phyloP scores from a whole-genome alignment of 37 sponge, comb jelly and placozoan species.

The Geodia barretti region DNA sequence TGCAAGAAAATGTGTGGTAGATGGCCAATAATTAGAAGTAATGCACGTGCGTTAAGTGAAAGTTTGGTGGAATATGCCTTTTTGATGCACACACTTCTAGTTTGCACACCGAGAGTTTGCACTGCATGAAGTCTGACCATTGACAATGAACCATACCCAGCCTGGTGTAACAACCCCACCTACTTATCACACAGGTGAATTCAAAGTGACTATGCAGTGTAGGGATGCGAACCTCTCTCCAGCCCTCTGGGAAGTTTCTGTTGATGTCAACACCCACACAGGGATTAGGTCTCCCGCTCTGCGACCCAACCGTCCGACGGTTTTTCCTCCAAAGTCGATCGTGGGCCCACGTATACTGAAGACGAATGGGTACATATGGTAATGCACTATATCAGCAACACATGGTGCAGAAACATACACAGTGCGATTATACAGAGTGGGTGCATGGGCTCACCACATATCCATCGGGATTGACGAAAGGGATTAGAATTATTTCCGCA shows the following conservation, averaged over 20 bases:
- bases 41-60: too few relatives aligned
- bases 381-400: background rate
- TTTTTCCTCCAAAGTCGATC: slow-evolving; percentile 77
- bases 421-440: background rate
- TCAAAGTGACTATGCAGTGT: background rate
- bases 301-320: background rate
- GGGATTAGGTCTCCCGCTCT: background rate
- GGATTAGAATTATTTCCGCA: slow-evolving; percentile 69
- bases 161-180: too few relatives aligned
- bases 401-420: background rate
- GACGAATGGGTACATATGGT: background rate
- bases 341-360: slow-evolving; percentile 35
- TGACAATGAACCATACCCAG: too few relatives aligned
- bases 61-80: too few relatives aligned
- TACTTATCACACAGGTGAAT: background rate
- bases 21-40: too few relatives aligned
- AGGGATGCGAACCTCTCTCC: slow-evolving; percentile 3
- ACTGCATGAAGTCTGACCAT: too few relatives aligned
- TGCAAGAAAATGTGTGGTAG: too few relatives aligned
- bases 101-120: too few relatives aligned
- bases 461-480: slow-evolving; percentile 89
- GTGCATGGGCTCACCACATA: slow-evolving; percentile 68
- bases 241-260: slow-evolving; percentile 50
- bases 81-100: too few relatives aligned
- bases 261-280: slow-evolving; percentile 75